Percentiles rank a stretch among this genome's conserved stretches.
Conservation (phyloP, 2,888 invertebrate species). For the Augiades crinisus region DNA sequence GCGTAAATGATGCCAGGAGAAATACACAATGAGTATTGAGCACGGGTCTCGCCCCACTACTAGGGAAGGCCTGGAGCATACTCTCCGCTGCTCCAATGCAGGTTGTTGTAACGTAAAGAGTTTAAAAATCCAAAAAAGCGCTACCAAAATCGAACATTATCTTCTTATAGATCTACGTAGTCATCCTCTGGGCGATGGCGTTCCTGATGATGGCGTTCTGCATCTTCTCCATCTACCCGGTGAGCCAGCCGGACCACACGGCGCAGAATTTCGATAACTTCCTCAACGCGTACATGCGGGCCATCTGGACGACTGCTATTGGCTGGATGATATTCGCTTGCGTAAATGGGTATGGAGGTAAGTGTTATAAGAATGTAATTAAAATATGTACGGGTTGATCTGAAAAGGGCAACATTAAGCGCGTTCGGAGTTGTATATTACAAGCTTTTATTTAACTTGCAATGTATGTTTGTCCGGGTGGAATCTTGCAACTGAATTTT, state of each 20-base stretch:
- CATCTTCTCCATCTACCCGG: constrained; percentile 52
- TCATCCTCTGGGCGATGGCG: constrained; percentile 44
- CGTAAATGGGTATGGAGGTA: constrained; percentile 71
- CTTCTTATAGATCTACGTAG: constrained; percentile 38
- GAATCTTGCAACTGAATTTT: no score
- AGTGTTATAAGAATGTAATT: constrained; percentile 14
- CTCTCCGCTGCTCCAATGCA: no score
- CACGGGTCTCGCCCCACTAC: no score
- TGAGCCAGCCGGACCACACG: constrained; percentile 43
- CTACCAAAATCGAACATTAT: no score
- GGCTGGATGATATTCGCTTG: constrained; percentile 73
- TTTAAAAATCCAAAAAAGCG: background rate
- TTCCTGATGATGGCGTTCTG: constrained; percentile 48
- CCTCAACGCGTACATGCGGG: constrained; percentile 58
- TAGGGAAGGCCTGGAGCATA: no score
- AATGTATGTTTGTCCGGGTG: no score
- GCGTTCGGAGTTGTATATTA: no score
- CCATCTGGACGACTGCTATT: constrained; percentile 61
- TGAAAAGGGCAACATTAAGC: no score
- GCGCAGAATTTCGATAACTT: constrained; percentile 49
- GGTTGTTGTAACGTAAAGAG: background rate
- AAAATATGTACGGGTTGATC: no score
- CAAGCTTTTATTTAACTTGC: no score
- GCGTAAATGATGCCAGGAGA: no score
- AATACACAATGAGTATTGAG: no score